These are phyloP conservation scores for Myathropa florea DNA, from an alignment of 2,888 invertebrate species.

Conservation along the genomic window DNA sequence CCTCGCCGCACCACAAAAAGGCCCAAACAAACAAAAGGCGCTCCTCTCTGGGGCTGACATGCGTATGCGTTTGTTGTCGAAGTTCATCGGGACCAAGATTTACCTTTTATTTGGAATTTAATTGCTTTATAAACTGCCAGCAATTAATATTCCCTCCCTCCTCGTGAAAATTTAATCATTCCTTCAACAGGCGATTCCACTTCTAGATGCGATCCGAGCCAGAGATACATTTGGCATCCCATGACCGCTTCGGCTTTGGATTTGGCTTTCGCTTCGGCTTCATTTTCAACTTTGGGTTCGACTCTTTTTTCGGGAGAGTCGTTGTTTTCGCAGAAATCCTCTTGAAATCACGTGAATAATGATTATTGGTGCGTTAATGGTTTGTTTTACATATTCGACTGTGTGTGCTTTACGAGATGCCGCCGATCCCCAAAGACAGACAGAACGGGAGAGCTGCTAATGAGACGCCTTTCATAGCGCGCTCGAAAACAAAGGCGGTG, in stretches of 20 bases:
- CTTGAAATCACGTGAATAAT: slow-evolving; percentile 77
- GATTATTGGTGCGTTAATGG: slow-evolving; percentile 80
- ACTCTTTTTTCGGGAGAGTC: slow-evolving; percentile 11
- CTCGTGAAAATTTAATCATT: slow-evolving; percentile 62
- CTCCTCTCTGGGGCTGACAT: neutral
- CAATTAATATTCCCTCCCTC: slow-evolving; percentile 60
- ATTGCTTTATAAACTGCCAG: slow-evolving; percentile 71
- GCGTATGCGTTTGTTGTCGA: neutral
- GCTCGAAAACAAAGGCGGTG: slow-evolving; percentile 19
- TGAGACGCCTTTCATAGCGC: slow-evolving; percentile 4
- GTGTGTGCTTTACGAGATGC: slow-evolving; percentile 46
- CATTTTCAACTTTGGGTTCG: slow-evolving; percentile 4
- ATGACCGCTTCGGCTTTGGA: slow-evolving; percentile 36
- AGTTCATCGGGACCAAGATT: slow-evolving; percentile 43
- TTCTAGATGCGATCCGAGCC: slow-evolving; percentile 53
- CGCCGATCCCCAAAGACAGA: slow-evolving; percentile 38
- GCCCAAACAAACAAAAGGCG: slow-evolving; percentile 2
- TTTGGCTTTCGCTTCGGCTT: neutral
- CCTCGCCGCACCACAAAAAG: slow-evolving; percentile 37
- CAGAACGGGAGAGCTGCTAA: neutral
- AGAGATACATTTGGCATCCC: slow-evolving; percentile 54
- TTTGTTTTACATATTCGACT: slow-evolving; percentile 78
- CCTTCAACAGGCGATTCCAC: slow-evolving; percentile 24
- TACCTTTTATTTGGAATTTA: slow-evolving; percentile 66
- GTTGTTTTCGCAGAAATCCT: slow-evolving; percentile 66